Conservation (phyloP, 2,113 vertebrate genomes). For the Microcebus tavaratra region DNA sequence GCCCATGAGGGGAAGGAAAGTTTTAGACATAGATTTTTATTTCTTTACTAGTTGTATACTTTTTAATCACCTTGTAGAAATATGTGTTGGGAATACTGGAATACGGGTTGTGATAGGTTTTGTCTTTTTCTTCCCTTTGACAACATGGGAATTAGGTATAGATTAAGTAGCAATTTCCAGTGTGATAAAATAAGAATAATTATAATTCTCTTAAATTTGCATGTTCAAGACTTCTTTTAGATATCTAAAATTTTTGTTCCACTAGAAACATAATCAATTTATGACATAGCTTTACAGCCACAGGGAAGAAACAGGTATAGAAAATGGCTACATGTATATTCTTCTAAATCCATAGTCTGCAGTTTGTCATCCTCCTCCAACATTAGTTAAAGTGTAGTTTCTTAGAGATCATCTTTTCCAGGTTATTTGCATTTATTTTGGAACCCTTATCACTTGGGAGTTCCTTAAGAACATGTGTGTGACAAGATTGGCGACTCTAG, state of each 20-base stretch:
- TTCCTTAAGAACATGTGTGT: background rate
- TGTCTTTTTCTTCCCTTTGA: background rate
- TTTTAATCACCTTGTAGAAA: background rate
- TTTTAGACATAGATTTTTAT: background rate
- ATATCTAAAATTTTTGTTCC: background rate
- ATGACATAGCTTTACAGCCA: background rate
- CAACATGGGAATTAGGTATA: background rate
- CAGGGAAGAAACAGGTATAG: background rate
- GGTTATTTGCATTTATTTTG: background rate
- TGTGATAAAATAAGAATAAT: background rate
- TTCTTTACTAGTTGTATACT: background rate
- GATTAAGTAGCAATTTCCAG: background rate
- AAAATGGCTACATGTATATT: background rate
- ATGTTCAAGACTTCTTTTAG: background rate
- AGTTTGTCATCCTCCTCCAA: background rate
- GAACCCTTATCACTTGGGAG: background rate
- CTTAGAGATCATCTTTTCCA: background rate
- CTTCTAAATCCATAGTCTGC: background rate
- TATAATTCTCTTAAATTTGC: background rate
- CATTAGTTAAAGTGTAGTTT: background rate
- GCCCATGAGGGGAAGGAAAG: background rate
- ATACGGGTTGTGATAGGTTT: background rate
- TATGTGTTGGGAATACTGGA: background rate
- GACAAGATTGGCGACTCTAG: background rate
- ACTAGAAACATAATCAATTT: background rate